Evolutionary conservation across 2,888 invertebrate species (phyloP).

Genomic region (Micoletzkya japonica): DNA sequence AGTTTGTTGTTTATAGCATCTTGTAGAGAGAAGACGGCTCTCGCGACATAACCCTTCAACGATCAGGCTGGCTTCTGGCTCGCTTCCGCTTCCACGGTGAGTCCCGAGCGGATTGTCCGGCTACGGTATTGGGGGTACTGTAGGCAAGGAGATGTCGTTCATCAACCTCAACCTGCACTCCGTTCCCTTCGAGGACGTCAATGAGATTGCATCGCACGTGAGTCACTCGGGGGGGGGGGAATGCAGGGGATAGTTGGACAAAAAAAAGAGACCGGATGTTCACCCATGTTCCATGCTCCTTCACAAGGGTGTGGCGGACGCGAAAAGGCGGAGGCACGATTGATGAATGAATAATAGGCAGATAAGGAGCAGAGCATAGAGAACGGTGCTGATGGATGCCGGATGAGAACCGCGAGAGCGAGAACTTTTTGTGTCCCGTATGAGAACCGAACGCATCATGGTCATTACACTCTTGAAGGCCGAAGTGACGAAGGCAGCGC

Average conservation of each 20-base stretch:
- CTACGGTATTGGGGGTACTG: neutral
- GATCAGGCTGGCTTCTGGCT: constrained; percentile 47
- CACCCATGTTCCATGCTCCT: too few relatives aligned
- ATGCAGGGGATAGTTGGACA: too few relatives aligned
- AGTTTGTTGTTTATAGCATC: neutral
- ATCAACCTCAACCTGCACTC: constrained; percentile 50
- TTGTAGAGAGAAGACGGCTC: constrained; percentile 46
- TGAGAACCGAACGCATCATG: too few relatives aligned
- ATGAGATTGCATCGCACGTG: constrained; percentile 34
- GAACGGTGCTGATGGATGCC: too few relatives aligned
- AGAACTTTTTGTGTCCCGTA: too few relatives aligned
- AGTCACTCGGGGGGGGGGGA: too few relatives aligned
- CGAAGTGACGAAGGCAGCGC: constrained; percentile 44
- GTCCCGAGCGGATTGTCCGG: neutral
- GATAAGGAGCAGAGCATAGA: too few relatives aligned
- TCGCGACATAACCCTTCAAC: constrained; percentile 42
- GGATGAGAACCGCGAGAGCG: too few relatives aligned
- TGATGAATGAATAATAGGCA: too few relatives aligned
- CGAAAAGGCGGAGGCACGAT: too few relatives aligned
- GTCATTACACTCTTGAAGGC: constrained; percentile 17
- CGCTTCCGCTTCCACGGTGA: constrained; percentile 46
- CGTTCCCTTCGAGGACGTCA: constrained; percentile 49
- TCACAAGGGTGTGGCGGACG: too few relatives aligned
- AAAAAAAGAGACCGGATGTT: too few relatives aligned
- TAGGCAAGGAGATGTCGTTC: constrained; percentile 35